phyloP scores from a whole-genome alignment of 1,140 invertebrate species.

The Bilobella aurantiaca region DNA sequence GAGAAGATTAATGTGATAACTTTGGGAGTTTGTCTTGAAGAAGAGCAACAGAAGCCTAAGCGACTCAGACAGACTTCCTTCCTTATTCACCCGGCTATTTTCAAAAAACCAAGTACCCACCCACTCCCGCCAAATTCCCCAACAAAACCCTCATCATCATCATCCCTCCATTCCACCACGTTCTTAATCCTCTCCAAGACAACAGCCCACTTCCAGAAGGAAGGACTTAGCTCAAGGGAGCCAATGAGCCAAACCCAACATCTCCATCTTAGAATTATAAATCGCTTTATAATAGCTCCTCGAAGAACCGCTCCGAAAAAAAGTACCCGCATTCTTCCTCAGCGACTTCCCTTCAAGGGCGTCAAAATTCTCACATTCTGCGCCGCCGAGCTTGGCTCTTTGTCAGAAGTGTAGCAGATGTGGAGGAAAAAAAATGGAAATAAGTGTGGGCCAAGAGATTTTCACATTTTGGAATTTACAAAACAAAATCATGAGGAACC shows the following conservation, averaged over 20 bases:
- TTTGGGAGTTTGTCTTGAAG: constrained; percentile 20
- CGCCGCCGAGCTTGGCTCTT: too few species aligned
- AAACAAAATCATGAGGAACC: too few species aligned
- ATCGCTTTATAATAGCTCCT: background rate
- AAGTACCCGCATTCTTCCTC: background rate
- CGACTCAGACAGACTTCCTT: constrained; percentile 4
- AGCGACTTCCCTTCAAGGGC: too few species aligned
- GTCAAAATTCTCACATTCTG: too few species aligned
- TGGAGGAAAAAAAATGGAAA: background rate
- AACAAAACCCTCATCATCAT: background rate
- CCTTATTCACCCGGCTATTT: background rate
- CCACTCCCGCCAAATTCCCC: background rate
- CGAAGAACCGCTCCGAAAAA: background rate
- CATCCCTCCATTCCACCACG: background rate
- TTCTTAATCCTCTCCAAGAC: background rate
- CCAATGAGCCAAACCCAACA: background rate
- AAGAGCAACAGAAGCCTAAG: constrained; percentile 6
- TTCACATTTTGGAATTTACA: background rate
- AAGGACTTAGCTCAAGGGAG: background rate
- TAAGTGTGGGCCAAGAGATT: background rate
- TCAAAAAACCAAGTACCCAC: background rate
- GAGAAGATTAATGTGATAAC: constrained; percentile 36
- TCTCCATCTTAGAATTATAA: background rate
- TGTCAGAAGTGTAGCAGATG: background rate
- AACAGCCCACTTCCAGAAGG: too few species aligned